Base-by-base conservation (phyloP, 1,140 invertebrate species). In the Drosophila ironensis region DNA sequence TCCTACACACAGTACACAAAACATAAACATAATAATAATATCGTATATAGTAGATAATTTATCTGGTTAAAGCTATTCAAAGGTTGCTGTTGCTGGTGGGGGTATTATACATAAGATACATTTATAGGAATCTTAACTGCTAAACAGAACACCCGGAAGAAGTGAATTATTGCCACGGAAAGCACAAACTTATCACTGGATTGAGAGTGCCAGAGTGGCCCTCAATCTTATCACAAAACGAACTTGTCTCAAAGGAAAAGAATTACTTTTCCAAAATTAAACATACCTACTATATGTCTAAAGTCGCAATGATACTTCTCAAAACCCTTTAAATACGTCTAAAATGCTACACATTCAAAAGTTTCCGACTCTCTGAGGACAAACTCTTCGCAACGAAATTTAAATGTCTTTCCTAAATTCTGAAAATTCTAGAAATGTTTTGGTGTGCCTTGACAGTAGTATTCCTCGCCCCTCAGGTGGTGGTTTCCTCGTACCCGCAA, bases 401-500 rank as follows among this genome's bases (percentile, higher is more conserved):
- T 16, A 14, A 16, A 12, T 17, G 8, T 37, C 6, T 33, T 37
- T 22, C 5, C 20, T 22, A 33, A 33, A 33, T 33, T 33, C 11
- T 5, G 30, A 33, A n/a, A n/a, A n/a, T n/a, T n/a, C n/a, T n/a
- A n/a, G n/a, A n/a, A n/a, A n/a, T n/a, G n/a, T n/a, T n/a, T n/a
- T n/a, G n/a, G n/a, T n/a, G n/a, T n/a, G n/a, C n/a, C n/a, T n/a
- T n/a, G n/a, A n/a, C n/a, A n/a, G n/a, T 12, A 17, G 0, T 12
- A 37, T 37, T 16, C 16, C 14, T 16, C n/a, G n/a, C n/a, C n/a
- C n/a, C n/a, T n/a, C n/a, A 84, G 12, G 78, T 84, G 6, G 63
- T 24, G 3, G 78, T 89, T 56, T 89, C 88, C 52, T 89, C 76
- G 46, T 82, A 89, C 40, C 84, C 84, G 19, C 75, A 72, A 12